Conservation (phyloP, 2,797 vertebrate genomes). For the Rhabdomys pumilio region DNA sequence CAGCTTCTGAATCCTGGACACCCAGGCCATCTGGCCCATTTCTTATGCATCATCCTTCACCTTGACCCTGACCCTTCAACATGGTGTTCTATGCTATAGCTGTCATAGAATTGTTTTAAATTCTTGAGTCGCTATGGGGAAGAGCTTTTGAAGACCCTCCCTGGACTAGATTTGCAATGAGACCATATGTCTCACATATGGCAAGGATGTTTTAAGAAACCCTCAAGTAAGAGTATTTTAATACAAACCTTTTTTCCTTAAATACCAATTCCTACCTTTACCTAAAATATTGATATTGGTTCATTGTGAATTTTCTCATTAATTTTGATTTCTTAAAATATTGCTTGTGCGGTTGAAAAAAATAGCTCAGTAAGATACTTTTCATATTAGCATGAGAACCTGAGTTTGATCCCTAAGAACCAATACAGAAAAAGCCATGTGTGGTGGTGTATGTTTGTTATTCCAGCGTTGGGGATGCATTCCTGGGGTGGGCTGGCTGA, state of each 20-base stretch:
- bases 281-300: not conserved
- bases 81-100: not conserved
- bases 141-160: not conserved
- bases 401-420: not conserved
- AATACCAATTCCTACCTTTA: not conserved
- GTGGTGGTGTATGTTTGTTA: not conserved
- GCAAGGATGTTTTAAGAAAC: not conserved
- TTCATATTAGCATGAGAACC: not conserved
- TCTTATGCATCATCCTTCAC: not conserved
- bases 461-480: not conserved
- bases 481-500: not conserved
- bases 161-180: not conserved
- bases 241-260: not conserved
- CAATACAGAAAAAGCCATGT: not conserved
- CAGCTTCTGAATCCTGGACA: not conserved
- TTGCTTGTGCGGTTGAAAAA: not conserved
- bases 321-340: slow-evolving; percentile 35
- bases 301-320: not conserved
- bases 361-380: not conserved
- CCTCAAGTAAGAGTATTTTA: not conserved
- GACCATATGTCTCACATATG: not conserved
- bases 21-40: not conserved
- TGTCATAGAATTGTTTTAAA: not conserved
- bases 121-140: not conserved
- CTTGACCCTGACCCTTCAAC: not conserved